These are phyloP conservation scores for Linnaemya vulpina DNA, from an alignment of 2,888 invertebrate genomes.

Conservation along the genomic window DNA sequence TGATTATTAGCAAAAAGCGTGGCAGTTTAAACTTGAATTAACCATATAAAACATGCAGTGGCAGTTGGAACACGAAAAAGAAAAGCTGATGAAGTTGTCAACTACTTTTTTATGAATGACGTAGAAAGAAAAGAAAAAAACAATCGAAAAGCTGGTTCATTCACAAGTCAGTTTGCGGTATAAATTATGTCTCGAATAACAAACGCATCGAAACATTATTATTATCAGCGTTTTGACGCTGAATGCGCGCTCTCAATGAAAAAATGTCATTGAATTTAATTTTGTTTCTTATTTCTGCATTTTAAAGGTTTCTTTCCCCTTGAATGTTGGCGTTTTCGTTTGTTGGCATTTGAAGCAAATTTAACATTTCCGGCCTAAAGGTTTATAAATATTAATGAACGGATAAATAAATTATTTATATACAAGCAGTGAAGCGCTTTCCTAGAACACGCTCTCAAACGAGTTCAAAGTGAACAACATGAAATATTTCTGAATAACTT, in stretches of 20 bases:
- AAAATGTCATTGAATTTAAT: background rate
- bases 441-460: no score
- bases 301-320: constrained; percentile 20
- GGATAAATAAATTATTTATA: background rate
- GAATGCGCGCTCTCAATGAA: background rate
- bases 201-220: background rate
- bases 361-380: constrained; percentile 45
- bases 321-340: background rate
- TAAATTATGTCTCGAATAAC: constrained; percentile 8
- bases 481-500: no score
- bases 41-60: background rate
- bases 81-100: constrained; percentile 46
- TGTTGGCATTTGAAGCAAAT: constrained; percentile 12
- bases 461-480: no score
- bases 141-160: background rate
- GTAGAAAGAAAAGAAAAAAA: background rate
- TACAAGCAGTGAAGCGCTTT: background rate
- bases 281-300: background rate
- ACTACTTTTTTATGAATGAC: constrained; percentile 14
- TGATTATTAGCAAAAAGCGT: background rate
- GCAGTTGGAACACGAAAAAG: background rate
- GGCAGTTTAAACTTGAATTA: background rate
- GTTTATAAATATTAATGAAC: constrained; percentile 6
- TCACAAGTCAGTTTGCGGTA: constrained; percentile 3
- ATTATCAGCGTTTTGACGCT: background rate